Conservation (phyloP, 2,797 vertebrate species). For the Pipistrellus pygmaeus region DNA sequence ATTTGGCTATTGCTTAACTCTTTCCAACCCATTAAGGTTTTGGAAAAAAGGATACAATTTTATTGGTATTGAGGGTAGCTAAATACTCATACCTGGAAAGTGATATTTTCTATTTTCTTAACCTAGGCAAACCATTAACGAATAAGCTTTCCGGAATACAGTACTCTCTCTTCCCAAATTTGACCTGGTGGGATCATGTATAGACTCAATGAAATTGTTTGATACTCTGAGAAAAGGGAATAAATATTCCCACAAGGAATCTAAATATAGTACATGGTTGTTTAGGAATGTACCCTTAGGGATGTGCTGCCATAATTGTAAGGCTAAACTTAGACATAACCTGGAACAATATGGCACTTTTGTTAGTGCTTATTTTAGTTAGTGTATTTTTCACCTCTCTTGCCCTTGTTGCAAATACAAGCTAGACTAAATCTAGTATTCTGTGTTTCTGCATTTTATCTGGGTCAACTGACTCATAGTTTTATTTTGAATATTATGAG, state of each 20-base stretch:
- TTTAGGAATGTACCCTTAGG: not conserved
- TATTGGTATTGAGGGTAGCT: conserved; percentile 40
- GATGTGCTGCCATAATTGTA: not conserved
- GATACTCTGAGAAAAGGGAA: conserved; percentile 38
- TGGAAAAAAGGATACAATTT: conserved; percentile 51
- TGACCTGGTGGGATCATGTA: conserved; percentile 1
- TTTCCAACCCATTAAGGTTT: not conserved
- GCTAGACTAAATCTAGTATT: conserved; percentile 13
- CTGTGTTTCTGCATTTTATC: not conserved
- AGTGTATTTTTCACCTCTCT: not conserved
- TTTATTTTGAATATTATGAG: conserved; percentile 52
- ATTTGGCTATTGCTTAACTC: conserved; percentile 43
- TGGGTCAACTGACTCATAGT: not conserved
- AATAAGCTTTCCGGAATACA: not conserved
- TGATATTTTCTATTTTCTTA: conserved; percentile 41
- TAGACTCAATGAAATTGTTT: conserved; percentile 21
- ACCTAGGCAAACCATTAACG: not conserved
- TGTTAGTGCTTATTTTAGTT: not conserved
- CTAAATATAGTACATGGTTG: not conserved
- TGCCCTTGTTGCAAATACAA: not conserved
- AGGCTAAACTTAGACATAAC: not conserved
- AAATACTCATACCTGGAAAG: conserved; percentile 15
- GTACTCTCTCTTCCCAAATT: not conserved
- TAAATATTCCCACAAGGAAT: conserved; percentile 40
- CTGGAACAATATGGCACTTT: not conserved